Conservation (phyloP, 2,888 invertebrate genomes). For the Melikaiella ostensackeni region DNA sequence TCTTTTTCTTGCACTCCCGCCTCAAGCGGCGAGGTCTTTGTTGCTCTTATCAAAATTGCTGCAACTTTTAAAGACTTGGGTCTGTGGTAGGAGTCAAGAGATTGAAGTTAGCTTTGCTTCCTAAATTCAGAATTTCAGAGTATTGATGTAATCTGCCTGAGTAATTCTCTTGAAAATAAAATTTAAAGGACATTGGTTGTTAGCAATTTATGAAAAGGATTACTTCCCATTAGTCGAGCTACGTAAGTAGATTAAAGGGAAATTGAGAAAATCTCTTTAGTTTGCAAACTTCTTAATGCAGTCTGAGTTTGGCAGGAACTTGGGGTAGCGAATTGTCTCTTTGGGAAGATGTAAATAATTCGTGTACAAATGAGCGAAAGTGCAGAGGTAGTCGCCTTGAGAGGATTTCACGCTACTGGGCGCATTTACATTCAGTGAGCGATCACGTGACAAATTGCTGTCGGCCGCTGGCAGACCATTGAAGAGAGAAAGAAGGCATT, state of each 20-base stretch:
- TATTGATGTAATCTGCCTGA: not conserved
- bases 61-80: not conserved
- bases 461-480: constrained; percentile 8
- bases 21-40: not conserved
- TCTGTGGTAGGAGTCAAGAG: not conserved
- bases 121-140: not conserved
- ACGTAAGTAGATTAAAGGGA: constrained; percentile 21
- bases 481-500: not conserved
- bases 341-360: constrained; percentile 24
- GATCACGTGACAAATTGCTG: constrained; percentile 36
- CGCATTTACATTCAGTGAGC: constrained; percentile 32
- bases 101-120: not conserved
- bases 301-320: constrained; percentile 5
- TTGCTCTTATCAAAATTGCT: constrained; percentile 20
- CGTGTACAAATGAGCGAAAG: constrained; percentile 31
- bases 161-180: not conserved
- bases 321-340: constrained; percentile 21
- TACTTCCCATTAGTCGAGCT: constrained; percentile 14
- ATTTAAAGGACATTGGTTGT: constrained; percentile 1
- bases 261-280: constrained; percentile 31
- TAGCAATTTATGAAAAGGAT: constrained; percentile 2
- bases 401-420: constrained; percentile 32
- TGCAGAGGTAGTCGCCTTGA: constrained; percentile 14
- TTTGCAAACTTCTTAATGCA: constrained; percentile 29
- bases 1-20: not conserved